A percentile compares a stretch with the other conserved stretches of the same genome.
These are phyloP conservation scores for Rallus crepitans DNA, from an alignment of 2,797 vertebrate species.

Conservation along the genomic window DNA sequence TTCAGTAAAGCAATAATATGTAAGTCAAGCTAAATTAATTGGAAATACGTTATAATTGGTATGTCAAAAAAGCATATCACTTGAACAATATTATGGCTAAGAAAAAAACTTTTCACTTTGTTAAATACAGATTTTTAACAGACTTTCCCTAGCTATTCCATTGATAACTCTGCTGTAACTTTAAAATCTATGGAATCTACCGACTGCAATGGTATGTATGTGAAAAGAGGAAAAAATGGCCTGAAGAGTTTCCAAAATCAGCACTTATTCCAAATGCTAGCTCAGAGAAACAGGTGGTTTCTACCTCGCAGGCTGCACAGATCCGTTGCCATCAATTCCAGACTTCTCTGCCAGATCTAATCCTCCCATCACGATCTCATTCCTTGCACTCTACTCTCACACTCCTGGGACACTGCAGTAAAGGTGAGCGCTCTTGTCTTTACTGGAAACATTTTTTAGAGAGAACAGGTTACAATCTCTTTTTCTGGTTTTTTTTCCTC, in stretches of 20 bases:
- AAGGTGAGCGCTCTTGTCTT: neutral
- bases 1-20: neutral
- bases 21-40: neutral
- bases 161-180: neutral
- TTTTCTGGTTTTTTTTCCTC: neutral
- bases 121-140: neutral
- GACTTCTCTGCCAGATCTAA: fast-evolving
- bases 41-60: neutral
- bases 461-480: neutral
- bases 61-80: neutral
- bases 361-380: neutral
- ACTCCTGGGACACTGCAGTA: neutral
- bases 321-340: neutral
- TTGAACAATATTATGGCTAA: neutral
- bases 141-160: neutral
- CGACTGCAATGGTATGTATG: neutral
- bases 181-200: neutral
- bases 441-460: neutral
- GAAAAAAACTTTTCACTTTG: neutral
- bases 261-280: neutral
- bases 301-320: neutral
- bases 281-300: neutral
- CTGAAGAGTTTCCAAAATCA: neutral
- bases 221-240: no score
- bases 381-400: neutral